Conservation (phyloP, 2,797 vertebrate species). For the Melanotaenia pygmaea region DNA sequence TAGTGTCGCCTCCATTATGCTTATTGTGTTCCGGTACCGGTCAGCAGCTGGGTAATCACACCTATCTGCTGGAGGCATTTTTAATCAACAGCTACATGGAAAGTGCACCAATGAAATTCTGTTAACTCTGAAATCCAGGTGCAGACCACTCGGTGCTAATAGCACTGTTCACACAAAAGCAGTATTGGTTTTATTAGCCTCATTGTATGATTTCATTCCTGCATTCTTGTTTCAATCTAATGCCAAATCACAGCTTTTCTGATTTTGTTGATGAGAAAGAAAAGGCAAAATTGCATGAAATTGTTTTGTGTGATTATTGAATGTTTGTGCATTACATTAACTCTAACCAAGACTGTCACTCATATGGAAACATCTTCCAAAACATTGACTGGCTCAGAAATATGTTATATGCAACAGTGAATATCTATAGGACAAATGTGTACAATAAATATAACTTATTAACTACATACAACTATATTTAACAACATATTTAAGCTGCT, state of each 20-base stretch:
- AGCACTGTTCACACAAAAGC: slow-evolving; percentile 45
- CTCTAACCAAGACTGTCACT: too few species aligned
- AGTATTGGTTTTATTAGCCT: slow-evolving; percentile 45
- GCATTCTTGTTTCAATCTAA: slow-evolving; percentile 33
- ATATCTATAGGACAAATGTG: too few species aligned
- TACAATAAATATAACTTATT: too few species aligned
- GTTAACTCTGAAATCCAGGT: slow-evolving; percentile 67
- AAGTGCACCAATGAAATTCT: slow-evolving; percentile 63
- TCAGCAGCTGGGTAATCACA: slow-evolving; percentile 78
- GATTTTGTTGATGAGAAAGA: too few species aligned
- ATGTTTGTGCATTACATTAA: too few species aligned
- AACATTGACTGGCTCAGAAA: too few species aligned
- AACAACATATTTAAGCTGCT: too few species aligned
- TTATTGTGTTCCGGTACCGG: slow-evolving; percentile 61
- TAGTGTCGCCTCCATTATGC: slow-evolving; percentile 33
- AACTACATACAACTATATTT: too few species aligned
- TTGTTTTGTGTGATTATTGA: too few species aligned
- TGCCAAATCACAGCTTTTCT: neutral
- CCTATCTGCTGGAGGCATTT: slow-evolving; percentile 69
- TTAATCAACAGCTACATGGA: slow-evolving; percentile 75
- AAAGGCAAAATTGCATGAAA: too few species aligned
- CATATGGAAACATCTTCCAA: too few species aligned
- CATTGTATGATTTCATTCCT: slow-evolving; percentile 34
- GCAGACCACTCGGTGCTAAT: slow-evolving; percentile 54
- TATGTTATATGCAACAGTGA: too few species aligned